phyloP scores from a whole-genome alignment of 92 coral and sea anemone genomes.

The Phymanthus crucifer region DNA sequence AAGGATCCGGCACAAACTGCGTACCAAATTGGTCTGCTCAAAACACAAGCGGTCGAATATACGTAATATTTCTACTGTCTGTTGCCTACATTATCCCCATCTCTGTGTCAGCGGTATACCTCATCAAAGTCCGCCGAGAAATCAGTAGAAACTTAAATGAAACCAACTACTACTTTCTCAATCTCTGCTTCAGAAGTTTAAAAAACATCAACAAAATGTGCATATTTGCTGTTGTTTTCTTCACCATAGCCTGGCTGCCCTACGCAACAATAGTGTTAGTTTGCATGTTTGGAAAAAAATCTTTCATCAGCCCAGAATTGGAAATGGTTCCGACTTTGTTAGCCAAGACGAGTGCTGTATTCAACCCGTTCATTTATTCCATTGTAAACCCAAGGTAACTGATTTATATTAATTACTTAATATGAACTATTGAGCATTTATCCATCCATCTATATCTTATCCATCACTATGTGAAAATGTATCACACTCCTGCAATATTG shows the following conservation, averaged over 20 bases:
- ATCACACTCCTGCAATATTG: too few relatives aligned
- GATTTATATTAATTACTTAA: neutral
- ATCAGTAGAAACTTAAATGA: neutral
- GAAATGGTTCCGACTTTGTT: neutral
- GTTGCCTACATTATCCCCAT: neutral
- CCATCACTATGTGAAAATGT: too few relatives aligned
- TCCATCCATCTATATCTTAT: neutral
- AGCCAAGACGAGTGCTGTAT: neutral
- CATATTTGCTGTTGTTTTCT: neutral
- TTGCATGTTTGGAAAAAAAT: neutral
- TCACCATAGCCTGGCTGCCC: neutral
- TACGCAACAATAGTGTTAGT: neutral
- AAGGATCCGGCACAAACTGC: slow-evolving; percentile 5
- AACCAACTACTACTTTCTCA: neutral
- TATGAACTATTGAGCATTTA: too few relatives aligned
- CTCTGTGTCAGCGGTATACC: neutral
- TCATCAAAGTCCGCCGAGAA: neutral
- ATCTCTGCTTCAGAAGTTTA: neutral
- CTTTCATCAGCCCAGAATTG: neutral
- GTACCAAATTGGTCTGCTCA: neutral
- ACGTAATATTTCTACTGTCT: neutral
- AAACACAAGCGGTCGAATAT: neutral
- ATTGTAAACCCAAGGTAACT: neutral
- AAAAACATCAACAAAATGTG: neutral
- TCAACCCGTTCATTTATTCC: neutral